A percentile compares a stretch with the other conserved stretches of the same genome.
phyloP scores from a whole-genome alignment of 1,140 invertebrate species.

The Tenebrio molitor region DNA sequence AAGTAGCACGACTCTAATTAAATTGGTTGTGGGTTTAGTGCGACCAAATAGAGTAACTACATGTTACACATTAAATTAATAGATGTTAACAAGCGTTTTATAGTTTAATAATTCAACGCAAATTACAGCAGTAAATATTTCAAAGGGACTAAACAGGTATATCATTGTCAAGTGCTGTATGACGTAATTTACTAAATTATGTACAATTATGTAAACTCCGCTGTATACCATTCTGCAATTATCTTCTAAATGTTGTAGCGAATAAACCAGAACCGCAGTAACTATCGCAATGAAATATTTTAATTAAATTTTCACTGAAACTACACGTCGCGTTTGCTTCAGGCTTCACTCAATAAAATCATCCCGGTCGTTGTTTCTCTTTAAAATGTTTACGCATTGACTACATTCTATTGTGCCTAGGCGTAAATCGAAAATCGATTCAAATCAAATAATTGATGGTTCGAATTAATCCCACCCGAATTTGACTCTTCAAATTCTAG shows the following conservation, averaged over 20 bases:
- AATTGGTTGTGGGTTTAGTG: slow-evolving; percentile 22
- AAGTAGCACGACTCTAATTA: slow-evolving; percentile 16
- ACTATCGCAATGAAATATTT: slow-evolving; percentile 22
- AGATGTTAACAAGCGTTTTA: slow-evolving; percentile 48
- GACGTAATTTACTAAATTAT: slow-evolving; percentile 43
- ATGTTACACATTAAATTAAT: slow-evolving; percentile 42
- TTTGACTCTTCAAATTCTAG: no score
- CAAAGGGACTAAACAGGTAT: slow-evolving; percentile 42
- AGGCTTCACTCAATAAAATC: no score
- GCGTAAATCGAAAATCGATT: no score
- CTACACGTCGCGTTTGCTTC: no score
- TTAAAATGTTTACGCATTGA: no score
- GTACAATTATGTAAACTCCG: slow-evolving; percentile 34
- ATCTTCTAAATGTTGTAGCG: background rate
- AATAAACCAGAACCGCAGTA: slow-evolving; percentile 19
- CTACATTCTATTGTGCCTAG: no score
- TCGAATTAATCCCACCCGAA: no score
- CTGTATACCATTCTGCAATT: slow-evolving; percentile 10
- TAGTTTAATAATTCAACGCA: slow-evolving; percentile 45
- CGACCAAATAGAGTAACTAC: slow-evolving; percentile 40
- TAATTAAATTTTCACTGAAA: no score
- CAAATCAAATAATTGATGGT: no score
- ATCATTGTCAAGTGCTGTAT: slow-evolving; percentile 31
- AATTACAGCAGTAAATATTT: slow-evolving; percentile 45
- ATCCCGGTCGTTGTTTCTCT: no score